Evolutionary conservation across 1,140 invertebrate species (phyloP), one percentile per base, ranked within the genome.

Genomic region (Zophobas morio): DNA sequence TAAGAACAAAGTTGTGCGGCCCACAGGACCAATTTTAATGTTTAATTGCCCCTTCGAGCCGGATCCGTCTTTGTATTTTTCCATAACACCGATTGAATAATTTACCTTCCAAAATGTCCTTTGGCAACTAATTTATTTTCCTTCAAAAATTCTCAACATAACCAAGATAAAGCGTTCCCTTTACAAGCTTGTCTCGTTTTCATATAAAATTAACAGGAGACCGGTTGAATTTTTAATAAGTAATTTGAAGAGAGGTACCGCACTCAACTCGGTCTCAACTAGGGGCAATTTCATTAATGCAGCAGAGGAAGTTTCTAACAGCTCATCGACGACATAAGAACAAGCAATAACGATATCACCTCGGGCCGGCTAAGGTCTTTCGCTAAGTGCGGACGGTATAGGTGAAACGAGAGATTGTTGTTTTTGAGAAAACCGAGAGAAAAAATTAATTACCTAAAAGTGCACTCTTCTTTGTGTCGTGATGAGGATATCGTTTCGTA

Each of bases 231-330:
- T 66, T 66, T 66, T 66, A 66, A 66, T 66, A 42, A 40, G 60
- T 66, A 66, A 66, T 66, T 66, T 40, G 60, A 40, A 63, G 57
- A 51, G 49, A 51, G 49, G 49, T 20, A 51, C 49, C 49, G 49
- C 49, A 51, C 4, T 51, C 49, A 20, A 51, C n/a, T 40, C 39
- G n/a, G 37, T 66, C 42, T 66, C 60, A 66, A 66, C 60, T 66
- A 66, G 60, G 20, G 60, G 60, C 60, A 66, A 66, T 66, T 66
- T 66, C 60, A 66, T 66, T 66, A 66, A 66, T 66, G 60, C 60
- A 66, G 60, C 32, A 66, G 60, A 66, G 60, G 60, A 66, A 66
- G 60, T 66, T 66, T 40, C 60, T 66, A 66, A 66, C 60, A 66
- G 60, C 60, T 66, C 60, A 66, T 66, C 60, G 60, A 66, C 60